These are phyloP conservation scores for Heliconius cydno DNA, from an alignment of 2,888 invertebrate genomes.

Conservation along the genomic window DNA sequence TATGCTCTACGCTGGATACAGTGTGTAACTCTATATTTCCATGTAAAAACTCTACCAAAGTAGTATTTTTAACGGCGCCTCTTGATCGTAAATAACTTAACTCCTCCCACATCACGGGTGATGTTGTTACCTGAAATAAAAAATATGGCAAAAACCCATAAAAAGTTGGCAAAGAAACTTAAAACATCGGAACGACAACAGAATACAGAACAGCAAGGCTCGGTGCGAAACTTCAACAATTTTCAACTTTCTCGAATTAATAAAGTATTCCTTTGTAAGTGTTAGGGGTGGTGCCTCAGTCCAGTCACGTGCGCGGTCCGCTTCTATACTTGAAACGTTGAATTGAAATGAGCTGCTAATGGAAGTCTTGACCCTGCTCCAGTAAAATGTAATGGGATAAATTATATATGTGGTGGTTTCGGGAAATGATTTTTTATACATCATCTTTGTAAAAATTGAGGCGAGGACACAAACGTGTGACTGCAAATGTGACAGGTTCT, in stretches of 20 bases:
- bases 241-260: slow-evolving; percentile 36
- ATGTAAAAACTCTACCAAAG: too few relatives aligned
- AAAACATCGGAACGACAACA: slow-evolving; percentile 1
- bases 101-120: background rate
- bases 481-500: too few relatives aligned
- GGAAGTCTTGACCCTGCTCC: slow-evolving; percentile 32
- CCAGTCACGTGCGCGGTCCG: slow-evolving; percentile 34
- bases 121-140: background rate
- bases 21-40: too few relatives aligned
- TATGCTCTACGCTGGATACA: too few relatives aligned
- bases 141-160: slow-evolving; percentile 1
- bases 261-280: slow-evolving; percentile 46
- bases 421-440: slow-evolving; percentile 4
- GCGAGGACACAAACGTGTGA: too few relatives aligned
- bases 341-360: slow-evolving; percentile 34
- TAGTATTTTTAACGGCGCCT: background rate
- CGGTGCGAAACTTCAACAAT: slow-evolving; percentile 22
- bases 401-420: background rate
- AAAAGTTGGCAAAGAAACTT: slow-evolving; percentile 9
- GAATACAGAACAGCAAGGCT: background rate
- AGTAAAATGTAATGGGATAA: slow-evolving; percentile 27
- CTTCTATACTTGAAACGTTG: slow-evolving; percentile 32
- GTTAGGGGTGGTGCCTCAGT: slow-evolving; percentile 23
- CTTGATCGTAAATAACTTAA: background rate
- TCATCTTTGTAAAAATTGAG: background rate